Conservation (phyloP, 2,797 vertebrate species). For the Takifugu rubripes region DNA sequence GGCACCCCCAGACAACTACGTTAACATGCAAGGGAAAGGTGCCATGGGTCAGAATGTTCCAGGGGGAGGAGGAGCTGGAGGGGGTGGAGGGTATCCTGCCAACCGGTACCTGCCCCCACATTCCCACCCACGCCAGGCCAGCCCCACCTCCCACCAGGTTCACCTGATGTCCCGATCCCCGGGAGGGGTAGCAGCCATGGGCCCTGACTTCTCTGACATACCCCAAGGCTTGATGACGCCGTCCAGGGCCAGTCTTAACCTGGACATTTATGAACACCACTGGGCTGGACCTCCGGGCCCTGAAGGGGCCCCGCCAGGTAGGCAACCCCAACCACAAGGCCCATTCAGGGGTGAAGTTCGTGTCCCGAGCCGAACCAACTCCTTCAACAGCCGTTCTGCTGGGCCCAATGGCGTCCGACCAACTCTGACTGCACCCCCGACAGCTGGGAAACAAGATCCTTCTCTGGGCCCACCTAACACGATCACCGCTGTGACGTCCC, state of each 20-base stretch:
- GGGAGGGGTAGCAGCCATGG: conserved; percentile 70
- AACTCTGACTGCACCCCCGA: conserved; percentile 63
- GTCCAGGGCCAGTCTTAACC: conserved; percentile 88
- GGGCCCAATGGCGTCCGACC: conserved; percentile 78
- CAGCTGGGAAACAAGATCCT: conserved; percentile 78
- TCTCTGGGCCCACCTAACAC: conserved; percentile 86
- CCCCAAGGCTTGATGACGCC: conserved; percentile 84
- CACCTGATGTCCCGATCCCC: conserved; percentile 84
- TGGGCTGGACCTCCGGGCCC: conserved; percentile 80
- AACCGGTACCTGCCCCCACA: conserved; percentile 83
- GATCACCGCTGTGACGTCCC: conserved; percentile 89
- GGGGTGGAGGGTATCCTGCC: conserved; percentile 73
- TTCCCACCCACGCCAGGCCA: conserved; percentile 86
- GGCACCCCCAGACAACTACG: conserved; percentile 80
- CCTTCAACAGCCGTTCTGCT: conserved; percentile 89
- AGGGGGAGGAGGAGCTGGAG: conserved; percentile 50
- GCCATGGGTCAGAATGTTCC: conserved; percentile 76
- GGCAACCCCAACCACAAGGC: conserved; percentile 80
- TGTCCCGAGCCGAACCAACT: conserved; percentile 89
- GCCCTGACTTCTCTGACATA: conserved; percentile 85
- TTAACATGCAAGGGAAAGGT: conserved; percentile 84
- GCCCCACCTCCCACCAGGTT: conserved; percentile 88
- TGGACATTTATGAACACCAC: conserved; percentile 88
- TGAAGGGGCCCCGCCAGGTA: conserved; percentile 77
- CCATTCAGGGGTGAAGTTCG: conserved; percentile 85